Evolutionary conservation across 2,797 vertebrate genomes (phyloP).

Genomic region (Hylomyscus alleni): DNA sequence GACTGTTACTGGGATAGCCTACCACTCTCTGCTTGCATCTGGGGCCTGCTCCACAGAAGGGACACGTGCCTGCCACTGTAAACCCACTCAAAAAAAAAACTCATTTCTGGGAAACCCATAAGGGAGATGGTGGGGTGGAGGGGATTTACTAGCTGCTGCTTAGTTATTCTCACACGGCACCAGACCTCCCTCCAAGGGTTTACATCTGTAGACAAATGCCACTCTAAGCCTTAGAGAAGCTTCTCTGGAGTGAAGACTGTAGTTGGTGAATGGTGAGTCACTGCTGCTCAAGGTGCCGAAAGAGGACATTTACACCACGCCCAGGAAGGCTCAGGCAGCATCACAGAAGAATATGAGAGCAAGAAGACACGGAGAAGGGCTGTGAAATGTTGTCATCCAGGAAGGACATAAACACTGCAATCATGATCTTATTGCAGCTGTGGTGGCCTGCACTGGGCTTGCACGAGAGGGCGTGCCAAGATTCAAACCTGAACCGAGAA

Average conservation of each 20-base stretch:
- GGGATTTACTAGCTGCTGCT: neutral
- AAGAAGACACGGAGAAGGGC: neutral
- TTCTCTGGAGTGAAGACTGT: neutral
- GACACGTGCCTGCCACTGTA: neutral
- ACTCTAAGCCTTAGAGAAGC: neutral
- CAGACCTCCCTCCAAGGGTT: neutral
- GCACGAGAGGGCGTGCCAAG: neutral
- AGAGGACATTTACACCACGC: neutral
- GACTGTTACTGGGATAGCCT: neutral
- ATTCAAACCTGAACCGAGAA: neutral
- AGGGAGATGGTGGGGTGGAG: neutral
- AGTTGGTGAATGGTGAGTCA: neutral
- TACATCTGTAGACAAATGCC: neutral
- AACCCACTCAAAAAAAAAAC: neutral
- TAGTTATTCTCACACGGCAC: neutral
- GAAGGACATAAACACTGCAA: neutral
- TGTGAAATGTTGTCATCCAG: neutral
- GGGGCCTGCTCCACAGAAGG: neutral
- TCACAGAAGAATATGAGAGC: neutral
- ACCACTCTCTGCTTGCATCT: neutral
- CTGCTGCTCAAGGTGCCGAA: too few species aligned
- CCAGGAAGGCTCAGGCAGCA: neutral
- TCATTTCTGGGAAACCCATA: neutral
- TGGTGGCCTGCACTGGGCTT: neutral
- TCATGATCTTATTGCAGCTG: neutral